Evolutionary conservation across 2,888 invertebrate genomes (phyloP).

Genomic region (Cybosia mesomella): DNA sequence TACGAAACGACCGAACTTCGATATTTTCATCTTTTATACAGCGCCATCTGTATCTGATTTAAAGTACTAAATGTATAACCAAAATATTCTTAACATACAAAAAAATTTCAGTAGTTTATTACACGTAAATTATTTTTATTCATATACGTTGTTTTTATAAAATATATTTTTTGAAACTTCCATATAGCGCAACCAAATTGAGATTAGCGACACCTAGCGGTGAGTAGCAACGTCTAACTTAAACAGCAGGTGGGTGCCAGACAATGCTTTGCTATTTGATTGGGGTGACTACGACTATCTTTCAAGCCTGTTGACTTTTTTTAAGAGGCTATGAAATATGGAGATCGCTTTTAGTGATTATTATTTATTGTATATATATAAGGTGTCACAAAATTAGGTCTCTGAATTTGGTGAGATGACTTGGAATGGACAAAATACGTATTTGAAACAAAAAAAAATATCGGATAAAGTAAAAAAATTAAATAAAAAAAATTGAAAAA

Average conservation of each 20-base stretch:
- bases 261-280: constrained; percentile 11
- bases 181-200: background rate
- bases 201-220: constrained; percentile 65
- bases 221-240: constrained; percentile 54
- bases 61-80: background rate
- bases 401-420: too few species aligned
- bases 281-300: constrained; percentile 28
- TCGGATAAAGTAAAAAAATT: too few species aligned
- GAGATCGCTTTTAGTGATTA: background rate
- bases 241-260: background rate
- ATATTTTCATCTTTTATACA: background rate
- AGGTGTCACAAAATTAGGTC: too few species aligned
- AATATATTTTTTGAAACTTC: background rate
- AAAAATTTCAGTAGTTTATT: too few species aligned
- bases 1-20: background rate
- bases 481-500: too few species aligned
- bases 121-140: too few species aligned
- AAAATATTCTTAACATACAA: background rate
- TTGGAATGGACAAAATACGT: too few species aligned
- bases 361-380: too few species aligned
- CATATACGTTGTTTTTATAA: background rate
- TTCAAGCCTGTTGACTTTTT: constrained; percentile 1
- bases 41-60: constrained; percentile 14
- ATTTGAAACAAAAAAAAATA: too few species aligned
- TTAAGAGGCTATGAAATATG: background rate